These are phyloP conservation scores for Glaucopsyche alexis DNA, from an alignment of 2,888 invertebrate genomes.

Conservation along the genomic window DNA sequence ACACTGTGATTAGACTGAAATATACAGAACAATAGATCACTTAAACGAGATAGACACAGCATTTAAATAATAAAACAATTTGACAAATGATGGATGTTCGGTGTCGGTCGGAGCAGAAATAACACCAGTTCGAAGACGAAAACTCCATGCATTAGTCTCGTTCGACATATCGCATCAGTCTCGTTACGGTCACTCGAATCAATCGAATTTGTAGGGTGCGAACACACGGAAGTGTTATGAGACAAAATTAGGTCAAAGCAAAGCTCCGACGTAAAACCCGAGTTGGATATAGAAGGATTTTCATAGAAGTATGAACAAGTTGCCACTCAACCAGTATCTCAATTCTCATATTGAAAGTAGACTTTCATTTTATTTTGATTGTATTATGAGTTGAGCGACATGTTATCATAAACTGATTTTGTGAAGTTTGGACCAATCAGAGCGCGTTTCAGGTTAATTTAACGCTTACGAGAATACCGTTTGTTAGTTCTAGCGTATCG, in stretches of 20 bases:
- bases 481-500: no score
- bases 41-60: conserved; percentile 11
- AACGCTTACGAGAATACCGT: no score
- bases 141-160: conserved; percentile 16
- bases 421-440: no score
- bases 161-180: conserved; percentile 37
- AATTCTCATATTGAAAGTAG: no score
- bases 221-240: conserved; percentile 23
- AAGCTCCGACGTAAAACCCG: not conserved
- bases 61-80: conserved; percentile 6
- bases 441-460: no score
- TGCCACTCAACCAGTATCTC: no score
- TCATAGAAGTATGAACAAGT: no score
- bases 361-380: no score
- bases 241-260: not conserved
- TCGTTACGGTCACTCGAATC: conserved; percentile 45
- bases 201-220: conserved; percentile 35
- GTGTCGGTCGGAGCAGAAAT: conserved; percentile 4
- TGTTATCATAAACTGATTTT: no score
- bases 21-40: conserved; percentile 19
- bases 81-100: conserved; percentile 21
- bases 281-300: no score
- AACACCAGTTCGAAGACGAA: conserved; percentile 10
- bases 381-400: no score
- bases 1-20: not conserved